Percentiles rank a stretch among this genome's conserved stretches.
Conservation (phyloP, 2,113 vertebrate genomes). For the Aplodontia rufa region DNA sequence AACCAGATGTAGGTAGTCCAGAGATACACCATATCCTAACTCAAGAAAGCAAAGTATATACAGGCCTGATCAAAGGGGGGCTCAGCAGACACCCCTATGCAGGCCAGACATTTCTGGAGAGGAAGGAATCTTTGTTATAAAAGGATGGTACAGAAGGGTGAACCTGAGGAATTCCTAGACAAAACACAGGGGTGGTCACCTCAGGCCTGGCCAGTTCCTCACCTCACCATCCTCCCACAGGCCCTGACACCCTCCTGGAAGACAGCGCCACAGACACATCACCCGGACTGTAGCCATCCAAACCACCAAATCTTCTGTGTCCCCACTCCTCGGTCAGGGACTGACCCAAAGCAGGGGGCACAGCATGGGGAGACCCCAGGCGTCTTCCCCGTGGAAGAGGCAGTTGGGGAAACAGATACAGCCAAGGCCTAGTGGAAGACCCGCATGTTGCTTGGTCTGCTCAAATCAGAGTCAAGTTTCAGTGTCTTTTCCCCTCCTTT, state of each 20-base stretch:
- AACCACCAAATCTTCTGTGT: neutral
- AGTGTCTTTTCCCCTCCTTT: conserved; percentile 7
- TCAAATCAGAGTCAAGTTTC: neutral
- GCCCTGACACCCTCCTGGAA: neutral
- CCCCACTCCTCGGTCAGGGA: neutral
- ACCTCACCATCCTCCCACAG: conserved; percentile 29
- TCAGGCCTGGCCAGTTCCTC: neutral
- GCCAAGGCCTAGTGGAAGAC: neutral
- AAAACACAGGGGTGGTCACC: neutral
- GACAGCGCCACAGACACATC: neutral
- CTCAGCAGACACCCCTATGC: too few relatives aligned
- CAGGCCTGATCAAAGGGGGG: neutral
- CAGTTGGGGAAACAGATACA: neutral
- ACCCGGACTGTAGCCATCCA: conserved; percentile 39
- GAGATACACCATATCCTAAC: too few relatives aligned
- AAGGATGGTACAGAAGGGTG: neutral
- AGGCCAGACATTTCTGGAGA: neutral
- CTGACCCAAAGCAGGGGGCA: too few relatives aligned
- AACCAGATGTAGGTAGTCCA: neutral
- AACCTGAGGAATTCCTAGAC: neutral
- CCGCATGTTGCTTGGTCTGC: conserved; percentile 51
- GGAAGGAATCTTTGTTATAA: neutral
- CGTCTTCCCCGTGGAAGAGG: neutral
- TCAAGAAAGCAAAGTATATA: neutral
- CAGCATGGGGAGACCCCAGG: neutral